Evolutionary conservation across 2,113 vertebrate genomes (phyloP).

Genomic region (Campylorhamphus procurvoides): DNA sequence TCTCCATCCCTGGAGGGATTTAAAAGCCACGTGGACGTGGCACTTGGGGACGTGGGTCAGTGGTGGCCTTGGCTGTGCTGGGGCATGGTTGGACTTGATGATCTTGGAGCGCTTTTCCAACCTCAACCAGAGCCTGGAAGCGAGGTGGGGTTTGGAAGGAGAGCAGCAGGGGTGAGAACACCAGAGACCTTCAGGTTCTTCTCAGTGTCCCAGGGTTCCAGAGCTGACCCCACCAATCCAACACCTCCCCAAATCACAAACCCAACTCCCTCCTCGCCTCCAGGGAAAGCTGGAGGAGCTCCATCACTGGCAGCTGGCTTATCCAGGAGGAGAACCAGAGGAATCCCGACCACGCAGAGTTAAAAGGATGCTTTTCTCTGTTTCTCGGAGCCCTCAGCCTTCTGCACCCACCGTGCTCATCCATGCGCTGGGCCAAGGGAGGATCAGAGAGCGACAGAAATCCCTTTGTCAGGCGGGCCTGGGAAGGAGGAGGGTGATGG

Average conservation of each 20-base stretch:
- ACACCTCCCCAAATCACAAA: not conserved
- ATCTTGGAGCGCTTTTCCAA: not conserved
- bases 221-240: rapidly evolving
- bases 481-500: constrained; percentile 30
- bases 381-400: not conserved
- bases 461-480: constrained; percentile 29
- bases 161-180: rapidly evolving
- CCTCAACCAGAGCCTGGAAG: not conserved
- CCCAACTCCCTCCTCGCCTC: not conserved
- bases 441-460: constrained; percentile 10
- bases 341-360: rapidly evolving
- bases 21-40: rapidly evolving
- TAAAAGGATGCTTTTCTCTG: not conserved
- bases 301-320: not conserved
- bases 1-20: not conserved
- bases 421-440: not conserved
- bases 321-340: not conserved
- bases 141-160: rapidly evolving
- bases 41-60: rapidly evolving
- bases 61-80: not conserved
- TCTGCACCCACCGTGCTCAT: not conserved
- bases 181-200: not conserved
- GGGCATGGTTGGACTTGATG: rapidly evolving
- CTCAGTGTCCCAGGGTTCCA: not conserved
- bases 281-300: not conserved